phyloP scores from a whole-genome alignment of 53 echinoderm and acorn worm genomes.

The Antedon mediterranea region DNA sequence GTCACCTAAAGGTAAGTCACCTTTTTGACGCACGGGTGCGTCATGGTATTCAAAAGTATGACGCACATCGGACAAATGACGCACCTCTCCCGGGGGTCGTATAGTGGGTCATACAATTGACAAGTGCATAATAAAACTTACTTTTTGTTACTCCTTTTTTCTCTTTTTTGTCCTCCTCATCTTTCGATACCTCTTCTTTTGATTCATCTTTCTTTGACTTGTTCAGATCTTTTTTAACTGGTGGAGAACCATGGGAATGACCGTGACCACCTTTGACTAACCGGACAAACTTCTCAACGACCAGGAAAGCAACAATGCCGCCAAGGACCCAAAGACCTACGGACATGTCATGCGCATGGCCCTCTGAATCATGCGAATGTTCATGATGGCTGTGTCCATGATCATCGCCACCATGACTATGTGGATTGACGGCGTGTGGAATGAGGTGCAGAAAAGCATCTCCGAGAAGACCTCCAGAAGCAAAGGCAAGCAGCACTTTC shows the following conservation, averaged over 20 bases:
- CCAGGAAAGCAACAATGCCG: constrained; percentile 73
- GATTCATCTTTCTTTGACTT: constrained; percentile 19
- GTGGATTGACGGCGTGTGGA: constrained; percentile 80
- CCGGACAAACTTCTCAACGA: constrained; percentile 76
- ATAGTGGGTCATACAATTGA: no score
- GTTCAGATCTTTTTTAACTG: constrained; percentile 12
- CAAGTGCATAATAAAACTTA: constrained; percentile 1
- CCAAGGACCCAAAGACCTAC: constrained; percentile 69
- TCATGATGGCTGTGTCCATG: constrained; percentile 23
- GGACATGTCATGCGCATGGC: constrained; percentile 32
- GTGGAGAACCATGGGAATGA: constrained; percentile 38
- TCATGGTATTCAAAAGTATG: no score
- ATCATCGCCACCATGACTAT: constrained; percentile 44
- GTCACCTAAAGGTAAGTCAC: no score
- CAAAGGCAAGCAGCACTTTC: constrained; percentile 75
- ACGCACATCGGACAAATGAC: no score
- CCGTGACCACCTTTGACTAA: constrained; percentile 59
- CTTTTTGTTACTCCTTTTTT: constrained; percentile 9
- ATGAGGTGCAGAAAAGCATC: constrained; percentile 92
- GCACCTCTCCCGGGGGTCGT: no score
- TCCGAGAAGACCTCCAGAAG: constrained; percentile 82
- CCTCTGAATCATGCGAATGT: constrained; percentile 22
- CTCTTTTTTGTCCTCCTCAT: constrained; percentile 18
- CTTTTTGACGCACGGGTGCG: no score
- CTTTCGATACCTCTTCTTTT: constrained; percentile 1